Percentiles rank a stretch among this genome's conserved stretches.
Evolutionary conservation across 2,113 vertebrate species (phyloP).

Genomic region (Phalacrocorax pelagicus): DNA sequence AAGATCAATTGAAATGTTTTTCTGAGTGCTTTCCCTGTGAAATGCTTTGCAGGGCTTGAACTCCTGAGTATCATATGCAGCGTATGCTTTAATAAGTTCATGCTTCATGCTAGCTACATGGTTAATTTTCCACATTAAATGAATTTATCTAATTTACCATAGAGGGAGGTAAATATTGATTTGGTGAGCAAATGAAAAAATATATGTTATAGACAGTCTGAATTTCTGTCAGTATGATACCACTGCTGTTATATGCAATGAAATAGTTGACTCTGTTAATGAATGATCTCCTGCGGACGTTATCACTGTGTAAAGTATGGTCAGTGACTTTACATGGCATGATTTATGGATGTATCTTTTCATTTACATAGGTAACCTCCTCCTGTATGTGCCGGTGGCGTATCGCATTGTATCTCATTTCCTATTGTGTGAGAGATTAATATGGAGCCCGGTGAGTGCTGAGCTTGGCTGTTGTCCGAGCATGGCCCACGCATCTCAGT

Average conservation of each 20-base stretch:
- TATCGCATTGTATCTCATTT: background rate
- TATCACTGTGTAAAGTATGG: background rate
- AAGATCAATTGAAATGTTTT: slow-evolving; percentile 65
- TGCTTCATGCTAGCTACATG: background rate
- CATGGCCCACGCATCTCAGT: background rate
- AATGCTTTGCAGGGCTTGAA: background rate
- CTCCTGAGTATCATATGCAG: background rate
- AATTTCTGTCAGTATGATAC: background rate
- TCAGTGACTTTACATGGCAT: background rate
- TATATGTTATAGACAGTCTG: background rate
- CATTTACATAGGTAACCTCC: background rate
- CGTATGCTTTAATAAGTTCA: background rate
- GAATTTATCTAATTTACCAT: background rate
- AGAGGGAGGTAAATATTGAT: background rate
- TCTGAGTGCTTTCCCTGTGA: slow-evolving; percentile 32
- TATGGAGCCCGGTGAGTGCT: background rate
- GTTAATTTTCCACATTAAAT: background rate
- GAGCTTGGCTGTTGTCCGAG: background rate
- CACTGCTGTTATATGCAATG: background rate
- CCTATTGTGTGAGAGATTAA: background rate
- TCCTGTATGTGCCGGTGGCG: background rate
- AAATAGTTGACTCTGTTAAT: background rate
- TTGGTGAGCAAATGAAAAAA: slow-evolving; percentile 18
- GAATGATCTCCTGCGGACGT: background rate
- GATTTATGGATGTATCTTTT: background rate